These are phyloP conservation scores for Sebastolobus alascanus DNA, from an alignment of 2,797 vertebrate species.

Conservation along the genomic window DNA sequence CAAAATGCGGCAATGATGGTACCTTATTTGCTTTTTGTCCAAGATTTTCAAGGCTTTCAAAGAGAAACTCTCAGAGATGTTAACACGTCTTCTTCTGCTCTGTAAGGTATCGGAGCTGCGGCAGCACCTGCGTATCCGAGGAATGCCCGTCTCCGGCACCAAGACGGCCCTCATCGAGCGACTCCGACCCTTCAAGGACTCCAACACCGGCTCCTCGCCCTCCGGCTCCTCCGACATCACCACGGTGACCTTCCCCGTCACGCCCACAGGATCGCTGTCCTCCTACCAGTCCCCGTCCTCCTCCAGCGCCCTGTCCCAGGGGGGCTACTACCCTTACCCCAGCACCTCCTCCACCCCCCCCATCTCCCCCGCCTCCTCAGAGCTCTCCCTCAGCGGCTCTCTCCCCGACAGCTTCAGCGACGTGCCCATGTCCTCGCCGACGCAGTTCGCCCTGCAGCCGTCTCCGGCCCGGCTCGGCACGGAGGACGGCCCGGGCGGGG, in stretches of 20 bases:
- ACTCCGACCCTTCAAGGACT: conserved; percentile 94
- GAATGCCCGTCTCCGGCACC: conserved; percentile 96
- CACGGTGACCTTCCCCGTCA: conserved; percentile 94
- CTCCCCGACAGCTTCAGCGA: conserved; percentile 96
- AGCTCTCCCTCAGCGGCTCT: conserved; percentile 93
- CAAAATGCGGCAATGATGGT: too few species aligned
- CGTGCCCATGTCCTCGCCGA: conserved; percentile 92
- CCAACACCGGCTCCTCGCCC: conserved; percentile 76
- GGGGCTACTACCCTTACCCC: conserved; percentile 93
- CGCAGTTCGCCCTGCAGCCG: conserved; percentile 89
- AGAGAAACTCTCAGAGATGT: neutral
- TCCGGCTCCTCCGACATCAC: conserved; percentile 91
- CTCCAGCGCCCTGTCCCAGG: conserved; percentile 88
- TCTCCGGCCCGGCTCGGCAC: conserved; percentile 87
- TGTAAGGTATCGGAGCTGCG: conserved; percentile 94
- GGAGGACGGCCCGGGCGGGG: conserved; percentile 87
- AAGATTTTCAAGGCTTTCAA: too few species aligned
- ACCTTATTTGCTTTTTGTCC: too few species aligned
- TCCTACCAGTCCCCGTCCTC: conserved; percentile 92
- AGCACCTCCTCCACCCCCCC: conserved; percentile 96
- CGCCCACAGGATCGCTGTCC: conserved; percentile 88
- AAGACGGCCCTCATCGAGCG: conserved; percentile 96
- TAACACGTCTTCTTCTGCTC: neutral
- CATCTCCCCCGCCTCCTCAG: conserved; percentile 95
- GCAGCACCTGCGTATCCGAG: conserved; percentile 96